Evolutionary conservation across 2,113 vertebrate genomes (phyloP).

Genomic region (Plectropomus leopardus): DNA sequence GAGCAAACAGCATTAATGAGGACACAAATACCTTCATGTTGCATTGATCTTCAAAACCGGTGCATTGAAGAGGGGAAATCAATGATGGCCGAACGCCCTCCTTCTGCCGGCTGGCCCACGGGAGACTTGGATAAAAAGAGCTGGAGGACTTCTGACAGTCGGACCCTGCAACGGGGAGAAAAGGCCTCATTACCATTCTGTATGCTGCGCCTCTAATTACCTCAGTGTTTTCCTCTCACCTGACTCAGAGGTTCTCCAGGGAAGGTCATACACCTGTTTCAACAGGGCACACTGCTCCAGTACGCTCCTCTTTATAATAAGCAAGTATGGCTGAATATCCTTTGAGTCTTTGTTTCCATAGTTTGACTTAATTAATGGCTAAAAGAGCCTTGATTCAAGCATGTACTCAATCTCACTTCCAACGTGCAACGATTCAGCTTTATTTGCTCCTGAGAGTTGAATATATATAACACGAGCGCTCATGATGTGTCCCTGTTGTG

Average conservation of each 20-base stretch:
- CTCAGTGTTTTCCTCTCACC: slow-evolving; percentile 69
- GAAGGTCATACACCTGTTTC: slow-evolving; percentile 60
- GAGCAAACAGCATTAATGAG: slow-evolving; percentile 77
- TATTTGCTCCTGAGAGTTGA: too few relatives aligned
- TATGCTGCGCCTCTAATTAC: slow-evolving; percentile 63
- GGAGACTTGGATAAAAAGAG: slow-evolving; percentile 50
- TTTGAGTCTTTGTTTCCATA: neutral
- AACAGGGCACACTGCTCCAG: neutral
- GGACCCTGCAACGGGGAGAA: slow-evolving; percentile 32
- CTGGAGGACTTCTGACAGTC: slow-evolving; percentile 40
- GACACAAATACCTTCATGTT: slow-evolving; percentile 79
- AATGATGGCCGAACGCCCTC: slow-evolving; percentile 40
- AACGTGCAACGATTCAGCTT: too few relatives aligned
- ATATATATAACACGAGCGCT: too few relatives aligned
- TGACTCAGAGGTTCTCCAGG: slow-evolving; percentile 57
- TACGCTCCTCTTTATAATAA: slow-evolving; percentile 16
- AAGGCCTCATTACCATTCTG: slow-evolving; percentile 67
- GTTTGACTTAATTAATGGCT: too few relatives aligned
- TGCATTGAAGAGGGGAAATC: slow-evolving; percentile 54
- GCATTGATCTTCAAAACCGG: slow-evolving; percentile 72
- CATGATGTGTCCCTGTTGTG: too few relatives aligned
- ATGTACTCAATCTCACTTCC: too few relatives aligned
- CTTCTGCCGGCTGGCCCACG: slow-evolving; percentile 6
- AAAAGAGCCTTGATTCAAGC: too few relatives aligned
- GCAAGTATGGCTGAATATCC: neutral